These are phyloP conservation scores for Nixonia krombeini DNA, from an alignment of 1,140 invertebrate genomes.

Conservation along the genomic window DNA sequence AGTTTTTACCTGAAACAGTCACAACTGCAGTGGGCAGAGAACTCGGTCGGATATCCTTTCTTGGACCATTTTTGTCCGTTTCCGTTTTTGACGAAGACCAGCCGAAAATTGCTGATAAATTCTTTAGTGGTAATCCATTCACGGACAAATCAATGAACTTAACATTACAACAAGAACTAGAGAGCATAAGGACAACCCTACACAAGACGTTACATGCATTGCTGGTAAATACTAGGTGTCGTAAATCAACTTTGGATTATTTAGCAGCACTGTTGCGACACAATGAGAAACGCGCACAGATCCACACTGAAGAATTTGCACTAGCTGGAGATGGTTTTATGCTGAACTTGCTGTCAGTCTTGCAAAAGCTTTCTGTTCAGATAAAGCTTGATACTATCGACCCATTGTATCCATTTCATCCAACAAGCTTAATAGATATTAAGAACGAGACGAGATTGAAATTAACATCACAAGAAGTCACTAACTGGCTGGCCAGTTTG, in stretches of 20 bases:
- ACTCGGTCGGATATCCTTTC: constrained; percentile 83
- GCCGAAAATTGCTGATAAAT: constrained; percentile 80
- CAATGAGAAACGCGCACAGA: constrained; percentile 91
- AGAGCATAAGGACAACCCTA: constrained; percentile 79
- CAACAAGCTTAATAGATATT: constrained; percentile 82
- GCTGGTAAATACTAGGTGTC: constrained; percentile 82
- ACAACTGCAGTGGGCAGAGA: constrained; percentile 85
- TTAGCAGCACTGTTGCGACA: constrained; percentile 81
- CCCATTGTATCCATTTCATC: constrained; percentile 89
- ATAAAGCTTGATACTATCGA: constrained; percentile 90
- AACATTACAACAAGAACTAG: constrained; percentile 80
- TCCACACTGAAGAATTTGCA: constrained; percentile 88
- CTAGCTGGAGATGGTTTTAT: constrained; percentile 95
- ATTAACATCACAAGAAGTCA: constrained; percentile 84
- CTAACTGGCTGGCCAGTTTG: constrained; percentile 80
- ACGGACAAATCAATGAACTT: constrained; percentile 75
- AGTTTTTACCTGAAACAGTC: constrained; percentile 83
- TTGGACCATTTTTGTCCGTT: constrained; percentile 91
- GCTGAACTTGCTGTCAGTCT: constrained; percentile 91
- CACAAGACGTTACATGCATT: constrained; percentile 89
- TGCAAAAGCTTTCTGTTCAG: constrained; percentile 90
- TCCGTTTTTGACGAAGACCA: constrained; percentile 96
- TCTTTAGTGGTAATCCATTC: constrained; percentile 73
- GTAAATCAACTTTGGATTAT: constrained; percentile 84
- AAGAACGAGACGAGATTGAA: constrained; percentile 89